Evolutionary conservation across 2,888 invertebrate species (phyloP).

Genomic region (Andrena minutula): DNA sequence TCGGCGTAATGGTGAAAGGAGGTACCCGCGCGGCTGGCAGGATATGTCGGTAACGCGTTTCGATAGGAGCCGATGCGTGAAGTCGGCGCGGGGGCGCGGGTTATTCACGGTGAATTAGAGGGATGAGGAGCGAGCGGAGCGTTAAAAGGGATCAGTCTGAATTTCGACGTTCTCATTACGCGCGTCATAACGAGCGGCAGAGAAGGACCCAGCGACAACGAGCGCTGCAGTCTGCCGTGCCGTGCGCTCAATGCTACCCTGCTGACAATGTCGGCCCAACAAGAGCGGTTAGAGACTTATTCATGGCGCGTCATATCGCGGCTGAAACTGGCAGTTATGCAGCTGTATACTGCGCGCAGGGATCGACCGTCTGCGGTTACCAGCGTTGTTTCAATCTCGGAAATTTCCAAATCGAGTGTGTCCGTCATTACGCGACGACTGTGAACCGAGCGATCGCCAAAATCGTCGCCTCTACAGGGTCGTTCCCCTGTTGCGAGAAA

Average conservation of each 20-base stretch:
- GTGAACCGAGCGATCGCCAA: conserved; percentile 22
- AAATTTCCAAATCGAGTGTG: conserved; percentile 69
- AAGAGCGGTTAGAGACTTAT: conserved; percentile 76
- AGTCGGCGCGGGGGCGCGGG: neutral
- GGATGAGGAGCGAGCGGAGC: conserved; percentile 32
- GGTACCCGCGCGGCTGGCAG: neutral
- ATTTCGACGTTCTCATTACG: conserved; percentile 71
- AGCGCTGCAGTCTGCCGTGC: conserved; percentile 25
- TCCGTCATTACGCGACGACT: conserved; percentile 66
- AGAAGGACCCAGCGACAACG: conserved; percentile 55
- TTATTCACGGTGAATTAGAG: conserved; percentile 59
- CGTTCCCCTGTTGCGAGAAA: neutral
- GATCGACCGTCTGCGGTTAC: conserved; percentile 61
- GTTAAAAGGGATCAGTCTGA: conserved; percentile 65
- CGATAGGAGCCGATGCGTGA: conserved; percentile 11
- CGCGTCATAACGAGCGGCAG: conserved; percentile 65
- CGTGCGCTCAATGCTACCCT: conserved; percentile 65
- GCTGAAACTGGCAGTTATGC: conserved; percentile 79
- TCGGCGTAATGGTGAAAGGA: no score
- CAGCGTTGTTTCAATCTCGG: conserved; percentile 61
- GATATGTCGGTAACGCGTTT: neutral
- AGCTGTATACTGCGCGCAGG: conserved; percentile 57
- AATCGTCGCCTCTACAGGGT: neutral
- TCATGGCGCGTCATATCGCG: conserved; percentile 73
- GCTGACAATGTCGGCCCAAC: conserved; percentile 72